Base-by-base conservation (phyloP, 2,113 vertebrate genomes). In the Festucalex cinctus region DNA sequence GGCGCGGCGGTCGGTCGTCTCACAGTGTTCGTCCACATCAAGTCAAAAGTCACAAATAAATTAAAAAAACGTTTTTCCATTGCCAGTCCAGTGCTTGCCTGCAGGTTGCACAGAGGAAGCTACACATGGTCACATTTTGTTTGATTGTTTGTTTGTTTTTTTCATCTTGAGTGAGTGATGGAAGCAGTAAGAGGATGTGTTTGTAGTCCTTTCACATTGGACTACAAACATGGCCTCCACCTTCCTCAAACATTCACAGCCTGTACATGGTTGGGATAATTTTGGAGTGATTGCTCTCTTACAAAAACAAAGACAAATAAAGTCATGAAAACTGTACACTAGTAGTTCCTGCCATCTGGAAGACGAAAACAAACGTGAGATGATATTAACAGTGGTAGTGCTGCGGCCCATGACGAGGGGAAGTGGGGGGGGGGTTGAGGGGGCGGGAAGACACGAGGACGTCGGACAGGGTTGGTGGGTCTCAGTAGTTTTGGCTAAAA, bases 401-500 rank as follows among this genome's bases (percentile, higher is more conserved):
- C 67, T 80, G 81, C 79, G 77, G 86, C 79, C 81, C 62, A 70
- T 78, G 82, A 75, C 71, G 72, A 60, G 37, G 49, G 43, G 28
- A 20, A 22, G 4, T 8, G 41, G 64, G 20, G 24, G 8, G 20
- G 2, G 10, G 28, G 56, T 36, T 10, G 4, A 2, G 20, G 60
- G 60, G 22, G 19, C 9, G 49, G 61, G 56, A 65, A 69, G 60
- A 77, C 37, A 69, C 46, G 13, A 57, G 65, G 69, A 41, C n/a
- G 54, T 54, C 58, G 61, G 39, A 37, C 63, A 26, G 58, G 36
- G 48, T 22, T 16, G 20, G 43, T 22, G 63, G 73, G 65, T 83
- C 81, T 93, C 92, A 93, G 92, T 92, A 92, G 92, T 93, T 91
- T 91, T 88, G 86, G 90, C 88, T 91, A 88, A 90, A 90, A 91